phyloP scores from a whole-genome alignment of 2,797 vertebrate genomes.

The Micrastur ruficollis region DNA sequence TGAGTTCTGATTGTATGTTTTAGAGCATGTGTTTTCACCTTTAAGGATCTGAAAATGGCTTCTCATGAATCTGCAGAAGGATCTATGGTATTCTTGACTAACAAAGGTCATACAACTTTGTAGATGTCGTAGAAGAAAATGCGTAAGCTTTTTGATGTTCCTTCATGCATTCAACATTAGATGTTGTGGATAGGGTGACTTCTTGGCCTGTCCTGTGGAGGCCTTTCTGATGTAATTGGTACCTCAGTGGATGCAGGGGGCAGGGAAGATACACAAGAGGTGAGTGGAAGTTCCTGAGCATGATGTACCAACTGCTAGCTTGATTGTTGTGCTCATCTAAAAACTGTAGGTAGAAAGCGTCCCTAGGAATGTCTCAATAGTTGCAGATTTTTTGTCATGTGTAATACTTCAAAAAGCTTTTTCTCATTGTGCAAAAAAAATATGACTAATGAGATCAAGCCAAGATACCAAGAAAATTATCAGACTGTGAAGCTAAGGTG shows the following conservation, averaged over 20 bases:
- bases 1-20: not conserved
- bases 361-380: not conserved
- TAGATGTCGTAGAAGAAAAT: fast-evolving
- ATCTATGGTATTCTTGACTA: not conserved
- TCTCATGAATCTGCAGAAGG: not conserved
- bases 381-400: not conserved
- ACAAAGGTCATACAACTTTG: not conserved
- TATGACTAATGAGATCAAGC: conserved; percentile 7
- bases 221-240: not conserved
- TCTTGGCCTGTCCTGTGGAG: not conserved
- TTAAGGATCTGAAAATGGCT: not conserved
- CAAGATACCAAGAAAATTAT: not conserved
- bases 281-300: not conserved
- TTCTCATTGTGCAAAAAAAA: conserved; percentile 11
- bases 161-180: fast-evolving
- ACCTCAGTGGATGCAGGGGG: not conserved
- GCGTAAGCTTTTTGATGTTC: fast-evolving
- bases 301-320: not conserved
- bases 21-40: not conserved
- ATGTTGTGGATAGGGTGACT: not conserved
- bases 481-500: not conserved
- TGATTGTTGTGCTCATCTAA: not conserved
- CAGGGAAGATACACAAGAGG: not conserved
- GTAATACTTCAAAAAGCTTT: not conserved
- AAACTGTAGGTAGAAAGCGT: not conserved